Conservation (phyloP, 2,888 invertebrate species). For the Hydroisotoma schaefferi region DNA sequence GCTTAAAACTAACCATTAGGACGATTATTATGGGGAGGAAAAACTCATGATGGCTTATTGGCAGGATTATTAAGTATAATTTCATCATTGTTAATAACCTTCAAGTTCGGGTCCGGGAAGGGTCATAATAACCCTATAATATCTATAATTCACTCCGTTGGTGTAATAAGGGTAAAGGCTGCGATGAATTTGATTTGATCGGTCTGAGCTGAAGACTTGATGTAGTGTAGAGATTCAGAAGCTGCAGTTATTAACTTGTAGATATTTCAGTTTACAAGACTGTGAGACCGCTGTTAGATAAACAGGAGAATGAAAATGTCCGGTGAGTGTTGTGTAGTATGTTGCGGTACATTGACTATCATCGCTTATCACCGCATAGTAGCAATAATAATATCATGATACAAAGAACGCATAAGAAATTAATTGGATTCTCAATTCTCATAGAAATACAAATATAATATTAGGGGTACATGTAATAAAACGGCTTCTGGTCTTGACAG, state of each 20-base stretch:
- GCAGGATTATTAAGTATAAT: slow-evolving; percentile 11
- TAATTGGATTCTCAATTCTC: slow-evolving; percentile 14
- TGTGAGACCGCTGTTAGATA: no score
- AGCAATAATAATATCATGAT: not conserved
- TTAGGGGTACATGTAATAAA: no score
- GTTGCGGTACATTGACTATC: no score
- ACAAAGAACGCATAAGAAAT: not conserved
- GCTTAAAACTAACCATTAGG: no score
- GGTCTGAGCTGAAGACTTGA: not conserved
- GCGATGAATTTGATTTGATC: not conserved
- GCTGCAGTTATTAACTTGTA: not conserved
- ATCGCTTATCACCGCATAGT: no score
- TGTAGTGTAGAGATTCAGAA: not conserved
- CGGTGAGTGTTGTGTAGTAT: no score
- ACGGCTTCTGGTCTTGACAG: slow-evolving; percentile 17
- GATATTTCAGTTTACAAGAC: not conserved
- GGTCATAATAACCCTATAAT: slow-evolving; percentile 13
- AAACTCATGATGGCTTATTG: no score
- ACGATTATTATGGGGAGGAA: no score
- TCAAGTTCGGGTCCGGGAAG: slow-evolving; percentile 6
- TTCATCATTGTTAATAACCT: slow-evolving; percentile 10
- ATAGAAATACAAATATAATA: slow-evolving; percentile 6
- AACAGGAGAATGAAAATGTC: no score
- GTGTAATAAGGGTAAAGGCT: slow-evolving; percentile 15
- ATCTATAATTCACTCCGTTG: slow-evolving; percentile 13